Base-by-base conservation (phyloP, 2,113 vertebrate species). In the Nanorana parkeri region DNA sequence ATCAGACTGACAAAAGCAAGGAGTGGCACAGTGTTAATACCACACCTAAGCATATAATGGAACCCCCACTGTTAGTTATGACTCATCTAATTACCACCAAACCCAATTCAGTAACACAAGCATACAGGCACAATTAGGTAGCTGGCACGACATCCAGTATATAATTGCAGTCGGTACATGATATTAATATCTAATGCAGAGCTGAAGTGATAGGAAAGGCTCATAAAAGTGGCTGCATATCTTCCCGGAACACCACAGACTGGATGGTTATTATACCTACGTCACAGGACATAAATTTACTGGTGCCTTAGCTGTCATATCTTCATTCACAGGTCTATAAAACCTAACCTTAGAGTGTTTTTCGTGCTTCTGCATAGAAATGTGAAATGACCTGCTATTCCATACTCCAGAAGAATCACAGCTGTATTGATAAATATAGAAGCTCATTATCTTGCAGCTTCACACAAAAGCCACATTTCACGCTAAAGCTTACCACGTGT, bases 31-130 rank as follows among this genome's bases (percentile, higher is more conserved):
- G 36, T 23, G 58, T 23, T 71, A 16, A 79, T 63, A 65, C 79
- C 68, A 54, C 79, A 81, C 79, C 79, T 55, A 54, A 23, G 26
- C 32, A 41, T 20, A 64, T 36, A 55, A 81, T 55, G 24, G 79
- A 24, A 63, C 17, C 29, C 66, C 68, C 60, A 11, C 21, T 69
- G 55, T 71, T 60, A 3, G 10, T 61, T 21, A 29, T 81, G 78
- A 81, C 58, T 81, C 36, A 55, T 74, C 2, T 32, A 41, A 79
- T 68, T 68, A 41, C 19, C n/a, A 55, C 68, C 68, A 73, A 81
- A 32, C 79, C 68, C 47, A 28, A 29, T 10, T 26, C 16, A 61
- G 58, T 63, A 63, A 8, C 61, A 54, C 54, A 61, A 13, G 47
- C 66, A 11, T 29, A 26, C 66, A 47, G 32, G 28, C 52, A 28